A percentile compares a stretch with the other conserved stretches of the same genome.
Conservation (phyloP, 1,140 invertebrate genomes). For the Drosophila oshimai region DNA sequence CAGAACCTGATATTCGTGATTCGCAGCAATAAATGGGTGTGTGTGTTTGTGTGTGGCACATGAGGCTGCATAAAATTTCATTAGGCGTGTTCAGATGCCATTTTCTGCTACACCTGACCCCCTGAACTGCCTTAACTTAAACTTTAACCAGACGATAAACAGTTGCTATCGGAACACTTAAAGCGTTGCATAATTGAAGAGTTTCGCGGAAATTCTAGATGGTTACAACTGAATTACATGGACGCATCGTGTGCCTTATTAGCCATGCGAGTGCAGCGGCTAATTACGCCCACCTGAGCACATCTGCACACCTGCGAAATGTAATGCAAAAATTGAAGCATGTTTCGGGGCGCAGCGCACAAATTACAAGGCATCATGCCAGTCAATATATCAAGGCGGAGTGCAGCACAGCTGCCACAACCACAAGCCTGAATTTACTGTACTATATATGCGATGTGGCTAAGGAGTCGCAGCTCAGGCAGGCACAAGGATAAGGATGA, state of each 20-base stretch:
- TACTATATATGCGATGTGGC: constrained; percentile 19
- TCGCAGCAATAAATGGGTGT: constrained; percentile 60
- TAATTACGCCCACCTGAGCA: constrained; percentile 25
- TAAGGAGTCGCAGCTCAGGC: constrained; percentile 5
- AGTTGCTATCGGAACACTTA: constrained; percentile 45
- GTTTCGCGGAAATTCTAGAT: constrained; percentile 4
- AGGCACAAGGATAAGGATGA: constrained; percentile 10
- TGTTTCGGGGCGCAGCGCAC: constrained; percentile 14
- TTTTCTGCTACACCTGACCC: constrained; percentile 36
- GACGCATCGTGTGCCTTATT: constrained; percentile 33
- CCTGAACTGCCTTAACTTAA: background rate
- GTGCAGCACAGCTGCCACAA: constrained; percentile 11
- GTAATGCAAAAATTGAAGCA: constrained; percentile 13
- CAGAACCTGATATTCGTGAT: constrained; percentile 45
- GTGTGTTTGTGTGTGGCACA: constrained; percentile 23
- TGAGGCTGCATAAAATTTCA: constrained; percentile 76
- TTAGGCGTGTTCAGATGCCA: constrained; percentile 71
- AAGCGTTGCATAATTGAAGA: constrained; percentile 68
- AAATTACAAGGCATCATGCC: constrained; percentile 41
- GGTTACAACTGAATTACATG: constrained; percentile 60
- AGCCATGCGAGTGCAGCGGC: constrained; percentile 32
- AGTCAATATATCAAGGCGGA: constrained; percentile 34
- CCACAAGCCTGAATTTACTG: constrained; percentile 13
- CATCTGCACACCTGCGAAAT: constrained; percentile 13
- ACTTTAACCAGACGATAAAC: constrained; percentile 23